phyloP scores from a whole-genome alignment of 2,797 vertebrate species.

The Chanos chanos region DNA sequence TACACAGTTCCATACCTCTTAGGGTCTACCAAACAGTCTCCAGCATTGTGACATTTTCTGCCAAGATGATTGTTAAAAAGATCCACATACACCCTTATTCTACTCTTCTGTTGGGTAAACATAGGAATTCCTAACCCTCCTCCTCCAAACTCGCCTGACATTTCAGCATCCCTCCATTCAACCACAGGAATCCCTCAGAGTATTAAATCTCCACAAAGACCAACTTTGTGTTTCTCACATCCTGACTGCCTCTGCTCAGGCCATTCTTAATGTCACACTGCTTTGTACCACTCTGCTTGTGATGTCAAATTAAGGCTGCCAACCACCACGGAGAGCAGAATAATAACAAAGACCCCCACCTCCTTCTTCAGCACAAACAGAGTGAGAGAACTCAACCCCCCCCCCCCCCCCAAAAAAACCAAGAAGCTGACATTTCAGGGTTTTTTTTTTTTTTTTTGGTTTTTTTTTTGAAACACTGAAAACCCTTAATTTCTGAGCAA shows the following conservation, averaged over 20 bases:
- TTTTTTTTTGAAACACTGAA: too few species aligned
- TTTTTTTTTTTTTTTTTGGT: too few species aligned
- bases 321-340: slow-evolving; percentile 3
- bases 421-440: too few species aligned
- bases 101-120: slow-evolving; percentile 16
- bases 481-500: too few species aligned
- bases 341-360: slow-evolving; percentile 3
- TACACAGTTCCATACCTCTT: neutral
- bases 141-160: slow-evolving; percentile 36
- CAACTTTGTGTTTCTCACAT: slow-evolving; percentile 46
- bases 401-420: too few species aligned
- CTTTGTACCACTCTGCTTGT: slow-evolving; percentile 7
- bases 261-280: slow-evolving; percentile 5
- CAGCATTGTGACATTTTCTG: slow-evolving; percentile 19
- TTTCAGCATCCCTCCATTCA: slow-evolving; percentile 17
- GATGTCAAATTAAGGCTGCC: slow-evolving; percentile 18
- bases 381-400: slow-evolving; percentile 6
- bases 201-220: slow-evolving; percentile 50
- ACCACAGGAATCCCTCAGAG: slow-evolving; percentile 27
- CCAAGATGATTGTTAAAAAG: slow-evolving; percentile 8
- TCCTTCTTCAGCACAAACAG: slow-evolving; percentile 8
- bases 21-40: neutral
- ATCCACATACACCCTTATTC: neutral
- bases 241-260: slow-evolving; percentile 24
- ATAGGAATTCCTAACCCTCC: slow-evolving; percentile 11